Percentiles rank a stretch among this genome's conserved stretches.
phyloP scores from a whole-genome alignment of 2,888 invertebrate genomes.

The Drosophila paramelanica region DNA sequence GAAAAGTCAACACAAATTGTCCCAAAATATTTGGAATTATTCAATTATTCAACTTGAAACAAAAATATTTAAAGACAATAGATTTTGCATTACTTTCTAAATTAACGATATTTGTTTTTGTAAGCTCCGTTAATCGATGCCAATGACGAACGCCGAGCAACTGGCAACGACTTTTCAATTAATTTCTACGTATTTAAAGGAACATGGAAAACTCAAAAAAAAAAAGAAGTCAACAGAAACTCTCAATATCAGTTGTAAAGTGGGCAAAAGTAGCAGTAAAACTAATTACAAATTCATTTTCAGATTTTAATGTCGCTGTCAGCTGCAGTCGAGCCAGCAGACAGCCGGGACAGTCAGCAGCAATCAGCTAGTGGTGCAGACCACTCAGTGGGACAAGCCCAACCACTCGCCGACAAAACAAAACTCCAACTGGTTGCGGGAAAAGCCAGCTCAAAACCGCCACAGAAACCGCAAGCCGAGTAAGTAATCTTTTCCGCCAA shows the following conservation, averaged over 20 bases:
- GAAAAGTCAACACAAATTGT: too few species aligned
- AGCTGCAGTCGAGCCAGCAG: constrained; percentile 58
- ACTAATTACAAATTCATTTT: constrained; percentile 84
- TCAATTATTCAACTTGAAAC: too few species aligned
- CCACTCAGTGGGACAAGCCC: constrained; percentile 10
- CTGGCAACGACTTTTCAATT: constrained; percentile 78
- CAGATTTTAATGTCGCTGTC: constrained; percentile 83
- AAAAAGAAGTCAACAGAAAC: constrained; percentile 24
- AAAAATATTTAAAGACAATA: too few species aligned
- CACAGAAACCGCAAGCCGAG: constrained; percentile 62
- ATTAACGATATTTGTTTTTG: constrained; percentile 8
- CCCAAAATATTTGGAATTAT: too few species aligned
- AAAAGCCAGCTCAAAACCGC: constrained; percentile 39
- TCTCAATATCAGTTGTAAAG: constrained; percentile 44
- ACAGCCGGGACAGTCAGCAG: constrained; percentile 41
- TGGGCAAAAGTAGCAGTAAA: constrained; percentile 74
- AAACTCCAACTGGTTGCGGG: constrained; percentile 24
- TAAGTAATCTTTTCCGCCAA: constrained; percentile 84
- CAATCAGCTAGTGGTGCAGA: constrained; percentile 33
- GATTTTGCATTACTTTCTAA: neutral
- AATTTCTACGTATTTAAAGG: constrained; percentile 69
- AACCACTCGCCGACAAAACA: constrained; percentile 49
- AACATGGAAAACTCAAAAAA: constrained; percentile 21
- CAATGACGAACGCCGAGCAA: constrained; percentile 38
- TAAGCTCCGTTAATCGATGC: constrained; percentile 20